A percentile compares a stretch with the other conserved stretches of the same genome.
phyloP scores from a whole-genome alignment of 2,888 invertebrate genomes.

The Cordylochernes scorpioides region DNA sequence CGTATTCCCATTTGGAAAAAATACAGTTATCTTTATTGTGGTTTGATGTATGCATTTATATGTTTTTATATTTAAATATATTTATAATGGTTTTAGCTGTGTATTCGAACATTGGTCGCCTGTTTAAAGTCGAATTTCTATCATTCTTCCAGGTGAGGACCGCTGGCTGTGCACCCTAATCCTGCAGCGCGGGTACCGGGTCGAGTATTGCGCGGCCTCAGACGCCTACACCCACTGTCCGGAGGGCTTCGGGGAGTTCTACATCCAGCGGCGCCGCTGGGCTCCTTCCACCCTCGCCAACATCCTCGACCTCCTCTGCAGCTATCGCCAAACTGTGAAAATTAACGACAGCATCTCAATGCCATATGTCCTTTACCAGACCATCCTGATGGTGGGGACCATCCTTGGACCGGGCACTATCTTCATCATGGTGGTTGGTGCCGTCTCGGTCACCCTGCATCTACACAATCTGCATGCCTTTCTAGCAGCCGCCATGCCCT shows the following conservation, averaged over 20 bases:
- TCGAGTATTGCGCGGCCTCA: slow-evolving; percentile 96
- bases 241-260: slow-evolving; percentile 89
- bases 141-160: slow-evolving; percentile 73
- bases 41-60: too few species aligned
- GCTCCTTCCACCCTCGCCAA: slow-evolving; percentile 96
- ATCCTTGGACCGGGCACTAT: slow-evolving; percentile 90
- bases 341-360: slow-evolving; percentile 91
- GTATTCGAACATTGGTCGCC: background rate
- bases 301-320: slow-evolving; percentile 75
- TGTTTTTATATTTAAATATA: too few species aligned
- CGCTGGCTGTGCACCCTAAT: slow-evolving; percentile 92
- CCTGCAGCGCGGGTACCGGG: slow-evolving; percentile 83
- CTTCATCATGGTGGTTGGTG: slow-evolving; percentile 97
- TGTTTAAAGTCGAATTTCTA: background rate
- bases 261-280: slow-evolving; percentile 92
- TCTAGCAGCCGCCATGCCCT: slow-evolving; percentile 75
- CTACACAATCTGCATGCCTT: slow-evolving; percentile 92
- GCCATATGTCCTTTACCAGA: slow-evolving; percentile 65
- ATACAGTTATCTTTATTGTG: too few species aligned
- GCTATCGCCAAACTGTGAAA: slow-evolving; percentile 72
- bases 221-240: slow-evolving; percentile 96
- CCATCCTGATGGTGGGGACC: slow-evolving; percentile 72
- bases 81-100: background rate
- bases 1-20: too few species aligned
- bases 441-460: slow-evolving; percentile 86